These are phyloP conservation scores for Metellina segmentata DNA, from an alignment of 2,888 invertebrate genomes.

Conservation along the genomic window DNA sequence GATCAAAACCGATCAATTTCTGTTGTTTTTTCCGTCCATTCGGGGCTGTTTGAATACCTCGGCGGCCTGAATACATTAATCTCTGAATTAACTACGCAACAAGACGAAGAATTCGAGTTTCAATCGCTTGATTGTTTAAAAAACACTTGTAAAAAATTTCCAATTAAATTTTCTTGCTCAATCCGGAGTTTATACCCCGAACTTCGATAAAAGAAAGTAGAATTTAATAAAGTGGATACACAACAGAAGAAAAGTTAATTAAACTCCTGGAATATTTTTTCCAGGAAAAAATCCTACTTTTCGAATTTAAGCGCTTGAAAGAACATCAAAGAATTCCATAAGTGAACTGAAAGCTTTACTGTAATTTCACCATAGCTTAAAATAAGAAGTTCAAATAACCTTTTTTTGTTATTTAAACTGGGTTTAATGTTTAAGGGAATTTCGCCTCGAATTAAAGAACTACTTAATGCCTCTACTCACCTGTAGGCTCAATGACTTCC, in stretches of 20 bases:
- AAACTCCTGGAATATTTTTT: slow-evolving; percentile 35
- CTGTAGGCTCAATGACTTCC: slow-evolving; percentile 17
- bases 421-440: background rate
- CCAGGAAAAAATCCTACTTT: slow-evolving; percentile 1
- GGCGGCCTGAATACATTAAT: background rate
- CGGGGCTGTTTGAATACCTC: too few relatives aligned
- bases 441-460: background rate
- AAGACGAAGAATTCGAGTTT: background rate
- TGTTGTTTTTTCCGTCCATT: too few relatives aligned
- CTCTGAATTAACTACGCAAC: slow-evolving; percentile 7
- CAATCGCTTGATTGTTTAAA: slow-evolving; percentile 2
- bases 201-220: slow-evolving; percentile 43
- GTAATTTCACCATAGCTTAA: slow-evolving; percentile 7
- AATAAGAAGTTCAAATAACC: slow-evolving; percentile 17
- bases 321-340: slow-evolving; percentile 26
- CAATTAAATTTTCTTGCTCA: slow-evolving; percentile 43
- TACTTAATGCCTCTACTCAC: background rate
- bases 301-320: slow-evolving; percentile 32
- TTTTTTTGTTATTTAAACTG: background rate
- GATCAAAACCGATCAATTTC: too few relatives aligned
- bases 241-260: slow-evolving; percentile 55
- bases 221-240: slow-evolving; percentile 46
- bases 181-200: slow-evolving; percentile 15
- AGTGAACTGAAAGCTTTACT: slow-evolving; percentile 11
- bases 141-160: slow-evolving; percentile 36